Base-by-base conservation (phyloP, 1,140 invertebrate genomes). In the Formica selysi region DNA sequence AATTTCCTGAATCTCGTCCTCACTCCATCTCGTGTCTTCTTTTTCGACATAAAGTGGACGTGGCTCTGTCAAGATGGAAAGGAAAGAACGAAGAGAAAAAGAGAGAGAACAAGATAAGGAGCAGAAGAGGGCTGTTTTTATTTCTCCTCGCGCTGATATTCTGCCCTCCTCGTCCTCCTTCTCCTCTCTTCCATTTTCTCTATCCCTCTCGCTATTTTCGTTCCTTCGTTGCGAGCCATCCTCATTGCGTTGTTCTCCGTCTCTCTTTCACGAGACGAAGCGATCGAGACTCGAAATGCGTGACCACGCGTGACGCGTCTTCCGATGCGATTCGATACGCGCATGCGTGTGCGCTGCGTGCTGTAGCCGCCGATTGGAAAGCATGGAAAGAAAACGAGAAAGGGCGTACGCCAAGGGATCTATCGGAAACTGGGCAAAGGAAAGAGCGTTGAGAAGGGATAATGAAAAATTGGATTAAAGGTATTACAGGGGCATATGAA, bases 241-340 rank as follows among this genome's bases (percentile, higher is more conserved):
- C 38, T 73, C 79, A 71, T 73, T 62, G 19, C 16, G 54, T 51
- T 29, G 54, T 51, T 38, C 26, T 36, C 19, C 36, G 59, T 51
- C 44, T 83, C 78, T 83, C 62, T 80, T 54, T n/a, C 44, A 61
- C 11, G 19, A 22, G n/a, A 64, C 64, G 84, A 86, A 80, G 61
- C 48, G 67, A 85, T 57, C 87, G 81, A 85, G 80, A 29, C 76
- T 64, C 57, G 87, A 71, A 84, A 92, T 70, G 80, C 89, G 89
- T 91, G 91, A 92, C 90, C 88, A 91, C 70, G 83, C 89, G 90
- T 92, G 90, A 92, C 90, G 90, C 88, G 90, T 90, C 90, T 93
- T 76, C 59, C 22, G 22, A 22, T 22, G 22, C 90, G 91, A 68
- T 86, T 29, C 62, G 86, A 87, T 68, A 74, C 78, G 80, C 83